Percentiles rank a stretch among this genome's conserved stretches.
These are phyloP conservation scores for Agrotis puta DNA, from an alignment of 2,888 invertebrate species.

Conservation along the genomic window DNA sequence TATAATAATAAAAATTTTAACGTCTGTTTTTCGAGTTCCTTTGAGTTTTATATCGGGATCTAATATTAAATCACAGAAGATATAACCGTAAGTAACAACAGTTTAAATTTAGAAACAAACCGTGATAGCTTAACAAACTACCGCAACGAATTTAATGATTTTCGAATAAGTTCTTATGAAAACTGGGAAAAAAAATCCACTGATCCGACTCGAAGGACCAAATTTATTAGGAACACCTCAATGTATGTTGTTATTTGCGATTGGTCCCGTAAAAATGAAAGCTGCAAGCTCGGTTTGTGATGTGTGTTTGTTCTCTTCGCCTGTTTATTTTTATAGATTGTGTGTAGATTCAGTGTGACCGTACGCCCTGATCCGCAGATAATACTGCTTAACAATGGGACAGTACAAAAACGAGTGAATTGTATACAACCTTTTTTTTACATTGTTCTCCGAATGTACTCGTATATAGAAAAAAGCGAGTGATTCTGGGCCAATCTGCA, in stretches of 20 bases:
- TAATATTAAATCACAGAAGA: no score
- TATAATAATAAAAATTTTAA: no score
- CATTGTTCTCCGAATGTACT: constrained; percentile 52
- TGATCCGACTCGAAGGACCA: not conserved
- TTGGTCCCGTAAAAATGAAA: not conserved
- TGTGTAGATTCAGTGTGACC: constrained; percentile 42
- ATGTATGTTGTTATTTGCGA: not conserved
- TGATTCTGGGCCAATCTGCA: constrained; percentile 42
- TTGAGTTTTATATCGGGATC: no score
- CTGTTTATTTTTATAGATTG: constrained; percentile 54
- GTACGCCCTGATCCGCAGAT: constrained; percentile 44
- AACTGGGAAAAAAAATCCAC: not conserved
- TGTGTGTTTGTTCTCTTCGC: constrained; percentile 65
- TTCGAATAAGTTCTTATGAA: no score
- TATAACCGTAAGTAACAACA: no score
- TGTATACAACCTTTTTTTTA: constrained; percentile 37
- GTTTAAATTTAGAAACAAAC: no score
- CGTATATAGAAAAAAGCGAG: constrained; percentile 44
- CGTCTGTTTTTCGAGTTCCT: no score
- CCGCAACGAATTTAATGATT: no score
- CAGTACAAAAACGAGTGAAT: constrained; percentile 36
- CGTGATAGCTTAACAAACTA: no score
- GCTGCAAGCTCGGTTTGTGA: constrained; percentile 55
- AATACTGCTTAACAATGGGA: constrained; percentile 46
- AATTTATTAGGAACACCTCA: not conserved